Evolutionary conservation across 35 echinoderm and acorn worm genomes (phyloP), one percentile per base, ranked within the genome.

Genomic region (Patiria miniata): DNA sequence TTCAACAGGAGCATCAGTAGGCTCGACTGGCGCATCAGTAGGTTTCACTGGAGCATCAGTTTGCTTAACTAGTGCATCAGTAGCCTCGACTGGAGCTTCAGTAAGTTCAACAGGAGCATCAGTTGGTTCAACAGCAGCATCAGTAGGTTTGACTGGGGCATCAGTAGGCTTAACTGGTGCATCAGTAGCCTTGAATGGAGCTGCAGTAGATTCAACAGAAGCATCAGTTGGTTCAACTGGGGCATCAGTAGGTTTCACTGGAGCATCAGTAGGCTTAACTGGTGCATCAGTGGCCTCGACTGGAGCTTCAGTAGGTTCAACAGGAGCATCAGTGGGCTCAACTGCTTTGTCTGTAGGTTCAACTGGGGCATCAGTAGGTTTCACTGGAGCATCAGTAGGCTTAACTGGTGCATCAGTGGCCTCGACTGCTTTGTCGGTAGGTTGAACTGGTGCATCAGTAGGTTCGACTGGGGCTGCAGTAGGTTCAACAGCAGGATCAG

Each of bases 1-100:
- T n/a, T n/a, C n/a, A n/a, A n/a, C n/a, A n/a, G 61, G 61, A 68
- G 61, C 61, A 68, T 68, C 61, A 68, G 61, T 68, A 2, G 61
- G n/a, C n/a, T n/a, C 61, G 26, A 33, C 61, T 18, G 61, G 61
- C 1, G 9, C 32, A 0, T 22, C 21, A 33, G 61, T 68, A n/a
- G 22, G 8, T 3, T 29, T 33, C 9, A 68, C 61, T 68, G 61
- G 61, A 68, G 61, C 60, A 26, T 28, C 7, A 26, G 60, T 33
- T 68, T 12, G 21, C 23, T 68, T 3, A 22, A 68, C 32, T 22
- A n/a, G n/a, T 68, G 60, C 2, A 7, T 28, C 60, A 68, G 32
- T 33, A 28, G 22, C 15, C 8, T 22, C 60, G 23, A 28, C 60
- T 28, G 60, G n/a, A 68, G 21, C 60, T 28, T 18, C 54, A 57